Percentiles rank a stretch among this genome's conserved stretches.
phyloP scores from a whole-genome alignment of 2,797 vertebrate genomes.

The Cephalopachus bancanus region DNA sequence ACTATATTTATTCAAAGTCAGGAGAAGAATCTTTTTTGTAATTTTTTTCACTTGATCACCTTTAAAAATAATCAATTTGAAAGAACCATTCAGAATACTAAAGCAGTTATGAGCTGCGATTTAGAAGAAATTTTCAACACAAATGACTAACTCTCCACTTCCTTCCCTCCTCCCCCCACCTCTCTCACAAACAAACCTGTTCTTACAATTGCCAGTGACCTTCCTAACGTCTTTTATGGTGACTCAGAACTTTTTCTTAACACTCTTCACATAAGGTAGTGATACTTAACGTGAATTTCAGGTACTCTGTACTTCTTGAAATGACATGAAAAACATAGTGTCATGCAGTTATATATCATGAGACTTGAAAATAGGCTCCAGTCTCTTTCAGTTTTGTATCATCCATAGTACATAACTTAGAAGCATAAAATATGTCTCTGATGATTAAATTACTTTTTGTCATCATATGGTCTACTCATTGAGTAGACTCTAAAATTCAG shows the following conservation, averaged over 20 bases:
- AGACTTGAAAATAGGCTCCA: neutral
- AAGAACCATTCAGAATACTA: neutral
- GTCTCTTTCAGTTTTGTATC: neutral
- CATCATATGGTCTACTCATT: neutral
- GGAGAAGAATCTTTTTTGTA: neutral
- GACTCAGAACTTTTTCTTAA: neutral
- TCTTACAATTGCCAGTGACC: neutral
- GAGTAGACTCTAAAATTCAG: neutral
- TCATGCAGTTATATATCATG: neutral
- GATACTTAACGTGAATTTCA: neutral
- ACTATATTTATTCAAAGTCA: neutral
- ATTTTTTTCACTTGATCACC: neutral
- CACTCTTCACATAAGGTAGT: neutral
- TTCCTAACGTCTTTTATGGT: neutral
- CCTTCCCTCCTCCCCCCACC: no score
- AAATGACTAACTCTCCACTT: neutral
- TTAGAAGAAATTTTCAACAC: neutral
- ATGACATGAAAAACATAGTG: neutral
- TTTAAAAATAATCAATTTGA: constrained; percentile 2
- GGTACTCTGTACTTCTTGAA: neutral
- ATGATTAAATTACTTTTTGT: neutral
- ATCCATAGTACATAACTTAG: neutral
- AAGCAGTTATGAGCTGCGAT: neutral
- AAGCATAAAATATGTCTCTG: neutral
- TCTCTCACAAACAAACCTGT: neutral